Conservation (phyloP, 2,113 vertebrate species). For the Cyprinus carpio region DNA sequence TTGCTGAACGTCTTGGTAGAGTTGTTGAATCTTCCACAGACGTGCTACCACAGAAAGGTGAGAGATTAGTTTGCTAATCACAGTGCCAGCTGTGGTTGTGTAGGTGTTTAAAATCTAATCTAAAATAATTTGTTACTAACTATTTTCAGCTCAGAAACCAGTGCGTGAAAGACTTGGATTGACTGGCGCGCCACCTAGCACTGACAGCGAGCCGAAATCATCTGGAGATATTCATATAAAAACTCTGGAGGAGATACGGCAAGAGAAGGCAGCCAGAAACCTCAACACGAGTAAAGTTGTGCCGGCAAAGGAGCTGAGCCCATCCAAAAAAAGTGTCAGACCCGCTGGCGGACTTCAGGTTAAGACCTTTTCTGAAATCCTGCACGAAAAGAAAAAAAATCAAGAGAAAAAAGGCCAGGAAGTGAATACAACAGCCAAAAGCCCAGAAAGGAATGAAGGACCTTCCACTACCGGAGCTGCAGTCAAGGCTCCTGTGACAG, state of each 20-base stretch:
- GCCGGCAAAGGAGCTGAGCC: slow-evolving; percentile 47
- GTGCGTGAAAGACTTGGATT: slow-evolving; percentile 83
- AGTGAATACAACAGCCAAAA: background rate
- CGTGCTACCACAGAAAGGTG: slow-evolving; percentile 75
- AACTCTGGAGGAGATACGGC: slow-evolving; percentile 89
- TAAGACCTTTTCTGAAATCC: slow-evolving; percentile 79
- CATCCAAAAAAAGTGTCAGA: slow-evolving; percentile 55
- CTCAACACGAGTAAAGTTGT: slow-evolving; percentile 58
- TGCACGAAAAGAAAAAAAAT: slow-evolving; percentile 79
- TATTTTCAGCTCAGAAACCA: slow-evolving; percentile 68
- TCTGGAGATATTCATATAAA: slow-evolving; percentile 84
- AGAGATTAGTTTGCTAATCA: slow-evolving; percentile 25
- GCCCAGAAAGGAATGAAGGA: slow-evolving; percentile 32
- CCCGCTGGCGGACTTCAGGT: slow-evolving; percentile 47
- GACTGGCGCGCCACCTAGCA: slow-evolving; percentile 58
- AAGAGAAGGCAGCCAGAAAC: slow-evolving; percentile 83
- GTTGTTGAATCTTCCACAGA: slow-evolving; percentile 69
- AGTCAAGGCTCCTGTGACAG: slow-evolving; percentile 16
- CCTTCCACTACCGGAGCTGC: slow-evolving; percentile 26
- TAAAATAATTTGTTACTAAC: background rate
- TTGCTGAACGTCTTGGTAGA: slow-evolving; percentile 85
- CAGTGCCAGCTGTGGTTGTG: background rate
- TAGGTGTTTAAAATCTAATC: background rate
- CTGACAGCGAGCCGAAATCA: slow-evolving; percentile 55
- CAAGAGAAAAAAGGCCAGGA: slow-evolving; percentile 72